Percentiles rank a stretch among this genome's conserved stretches.
phyloP scores from a whole-genome alignment of 2,888 invertebrate species.

The Taenaris catops region DNA sequence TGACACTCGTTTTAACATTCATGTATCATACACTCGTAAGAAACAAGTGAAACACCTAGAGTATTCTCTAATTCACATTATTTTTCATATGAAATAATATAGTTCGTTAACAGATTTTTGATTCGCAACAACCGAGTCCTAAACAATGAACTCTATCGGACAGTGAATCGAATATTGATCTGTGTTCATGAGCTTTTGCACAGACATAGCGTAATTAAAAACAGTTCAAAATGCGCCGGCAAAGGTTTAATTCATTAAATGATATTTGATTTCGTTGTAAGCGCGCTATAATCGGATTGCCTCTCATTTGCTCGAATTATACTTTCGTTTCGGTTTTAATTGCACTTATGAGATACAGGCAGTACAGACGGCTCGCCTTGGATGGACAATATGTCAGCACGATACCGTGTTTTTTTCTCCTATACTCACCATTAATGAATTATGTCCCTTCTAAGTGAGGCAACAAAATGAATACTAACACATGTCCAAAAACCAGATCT shows the following conservation, averaged over 20 bases:
- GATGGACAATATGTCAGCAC: too few species aligned
- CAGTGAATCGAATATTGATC: slow-evolving; percentile 24
- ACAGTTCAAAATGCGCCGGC: slow-evolving; percentile 18
- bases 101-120: too few species aligned
- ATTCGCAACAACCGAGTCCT: too few species aligned
- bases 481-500: too few species aligned
- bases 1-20: background rate
- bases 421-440: too few species aligned
- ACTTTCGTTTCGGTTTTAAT: slow-evolving; percentile 11
- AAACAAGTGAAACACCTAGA: too few species aligned
- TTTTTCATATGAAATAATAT: too few species aligned
- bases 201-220: slow-evolving; percentile 23
- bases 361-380: too few species aligned
- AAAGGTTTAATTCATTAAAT: slow-evolving; percentile 18
- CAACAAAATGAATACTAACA: too few species aligned
- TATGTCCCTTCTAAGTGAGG: too few species aligned
- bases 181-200: slow-evolving; percentile 22
- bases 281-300: slow-evolving; percentile 16
- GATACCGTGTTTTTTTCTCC: too few species aligned
- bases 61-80: too few species aligned
- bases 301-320: slow-evolving; percentile 14
- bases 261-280: slow-evolving; percentile 20
- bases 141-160: slow-evolving; percentile 26
- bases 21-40: background rate
- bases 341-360: slow-evolving; percentile 2